A percentile compares a stretch with the other conserved stretches of the same genome.
Conservation (phyloP, 1,140 invertebrate species). For the Brachionus rubens region DNA sequence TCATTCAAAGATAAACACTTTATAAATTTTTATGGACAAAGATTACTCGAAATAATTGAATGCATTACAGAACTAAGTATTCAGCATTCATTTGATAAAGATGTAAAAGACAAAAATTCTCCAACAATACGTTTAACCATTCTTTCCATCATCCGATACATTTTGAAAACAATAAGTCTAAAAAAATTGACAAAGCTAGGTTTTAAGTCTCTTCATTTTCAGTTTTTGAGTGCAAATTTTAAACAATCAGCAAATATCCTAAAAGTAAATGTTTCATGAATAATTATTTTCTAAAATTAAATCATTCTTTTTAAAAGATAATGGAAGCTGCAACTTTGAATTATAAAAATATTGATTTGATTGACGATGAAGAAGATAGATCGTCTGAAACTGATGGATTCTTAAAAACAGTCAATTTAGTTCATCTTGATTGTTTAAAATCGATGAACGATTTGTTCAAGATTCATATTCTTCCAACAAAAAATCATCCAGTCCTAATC, state of each 20-base stretch:
- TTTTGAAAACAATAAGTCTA: not conserved
- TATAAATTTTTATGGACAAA: not conserved
- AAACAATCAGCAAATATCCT: not conserved
- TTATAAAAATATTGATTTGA: not conserved
- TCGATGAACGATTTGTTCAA: not conserved
- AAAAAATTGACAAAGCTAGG: not conserved
- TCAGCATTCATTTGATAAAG: not conserved
- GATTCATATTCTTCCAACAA: not conserved
- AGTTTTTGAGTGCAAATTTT: not conserved
- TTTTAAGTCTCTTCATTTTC: not conserved
- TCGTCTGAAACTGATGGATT: no score
- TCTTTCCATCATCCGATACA: not conserved
- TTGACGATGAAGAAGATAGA: not conserved
- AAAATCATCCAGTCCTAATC: not conserved
- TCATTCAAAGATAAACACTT: not conserved
- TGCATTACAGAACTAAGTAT: not conserved
- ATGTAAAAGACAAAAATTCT: not conserved
- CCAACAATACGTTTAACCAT: not conserved
- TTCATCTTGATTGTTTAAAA: not conserved
- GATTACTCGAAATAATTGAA: not conserved
- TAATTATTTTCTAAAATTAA: not conserved
- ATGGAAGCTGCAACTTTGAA: not conserved
- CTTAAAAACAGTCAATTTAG: not conserved
- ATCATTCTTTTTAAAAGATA: not conserved
- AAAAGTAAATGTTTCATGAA: not conserved